These are phyloP conservation scores for Cerastis leucographa DNA, from an alignment of 2,888 invertebrate species.

Conservation along the genomic window DNA sequence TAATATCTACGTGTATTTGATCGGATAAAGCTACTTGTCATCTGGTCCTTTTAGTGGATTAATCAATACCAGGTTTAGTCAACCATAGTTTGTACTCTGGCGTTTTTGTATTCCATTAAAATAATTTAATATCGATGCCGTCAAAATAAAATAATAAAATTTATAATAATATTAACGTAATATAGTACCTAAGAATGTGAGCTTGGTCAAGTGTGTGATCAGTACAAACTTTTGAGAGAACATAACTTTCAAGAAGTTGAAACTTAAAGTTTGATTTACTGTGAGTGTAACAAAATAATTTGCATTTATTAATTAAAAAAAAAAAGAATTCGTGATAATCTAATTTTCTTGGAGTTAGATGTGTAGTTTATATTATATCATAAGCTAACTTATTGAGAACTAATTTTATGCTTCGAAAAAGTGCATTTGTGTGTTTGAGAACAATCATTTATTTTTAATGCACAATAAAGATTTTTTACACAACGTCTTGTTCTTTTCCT, in stretches of 20 bases:
- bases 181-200: conserved; percentile 67
- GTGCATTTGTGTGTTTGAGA: conserved; percentile 72
- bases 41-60: conserved; percentile 29
- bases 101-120: conserved; percentile 48
- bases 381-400: conserved; percentile 77
- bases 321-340: conserved; percentile 80
- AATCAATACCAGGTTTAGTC: conserved; percentile 34
- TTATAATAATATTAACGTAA: conserved; percentile 62
- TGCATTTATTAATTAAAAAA: conserved; percentile 84
- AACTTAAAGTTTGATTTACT: conserved; percentile 76
- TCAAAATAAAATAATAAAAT: conserved; percentile 66
- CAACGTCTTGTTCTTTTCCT: conserved; percentile 55
- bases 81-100: conserved; percentile 32
- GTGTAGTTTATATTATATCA: conserved; percentile 66
- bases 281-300: conserved; percentile 68
- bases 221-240: conserved; percentile 79
- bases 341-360: conserved; percentile 65
- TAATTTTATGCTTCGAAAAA: conserved; percentile 73
- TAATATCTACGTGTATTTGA: conserved; percentile 14
- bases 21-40: neutral
- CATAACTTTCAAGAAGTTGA: conserved; percentile 67
- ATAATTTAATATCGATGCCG: conserved; percentile 52
- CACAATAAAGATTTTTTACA: conserved; percentile 83
- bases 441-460: conserved; percentile 77
- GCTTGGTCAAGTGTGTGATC: conserved; percentile 72